These are phyloP conservation scores for Stichopus chloronotus DNA, from an alignment of 35 echinoderm and acorn worm genomes.

Conservation along the genomic window DNA sequence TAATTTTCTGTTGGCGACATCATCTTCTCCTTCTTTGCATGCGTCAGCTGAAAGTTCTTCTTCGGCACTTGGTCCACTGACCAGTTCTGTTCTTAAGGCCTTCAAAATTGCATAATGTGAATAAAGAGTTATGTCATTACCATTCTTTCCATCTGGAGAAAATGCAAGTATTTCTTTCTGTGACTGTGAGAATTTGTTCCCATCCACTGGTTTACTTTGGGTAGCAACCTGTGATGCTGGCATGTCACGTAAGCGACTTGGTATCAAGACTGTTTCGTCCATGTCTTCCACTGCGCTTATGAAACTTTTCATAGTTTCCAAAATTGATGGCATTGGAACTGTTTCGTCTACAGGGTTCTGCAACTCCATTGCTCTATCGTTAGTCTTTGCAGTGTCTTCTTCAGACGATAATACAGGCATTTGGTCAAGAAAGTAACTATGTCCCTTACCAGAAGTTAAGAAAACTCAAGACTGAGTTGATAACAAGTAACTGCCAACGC, in stretches of 20 bases:
- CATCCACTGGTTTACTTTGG: conserved; percentile 1
- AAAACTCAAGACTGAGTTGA: not conserved
- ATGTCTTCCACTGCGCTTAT: conserved; percentile 97
- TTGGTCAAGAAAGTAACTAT: not conserved
- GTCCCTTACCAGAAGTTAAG: not conserved
- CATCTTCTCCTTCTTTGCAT: conserved; percentile 39
- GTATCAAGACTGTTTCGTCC: conserved; percentile 96
- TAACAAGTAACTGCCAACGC: no score
- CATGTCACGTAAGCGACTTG: conserved; percentile 91
- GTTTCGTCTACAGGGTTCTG: not conserved
- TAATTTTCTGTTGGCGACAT: conserved; percentile 34
- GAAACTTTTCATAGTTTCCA: conserved; percentile 95
- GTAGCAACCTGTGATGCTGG: conserved; percentile 22
- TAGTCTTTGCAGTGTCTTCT: not conserved
- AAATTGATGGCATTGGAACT: conserved; percentile 69
- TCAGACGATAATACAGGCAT: conserved; percentile 30
- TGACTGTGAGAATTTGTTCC: not conserved
- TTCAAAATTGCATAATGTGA: conserved; percentile 91
- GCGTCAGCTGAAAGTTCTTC: conserved; percentile 1
- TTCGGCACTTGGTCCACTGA: conserved; percentile 64
- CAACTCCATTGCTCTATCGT: not conserved
- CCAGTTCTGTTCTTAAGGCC: conserved; percentile 88
- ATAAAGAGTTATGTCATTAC: conserved; percentile 70
- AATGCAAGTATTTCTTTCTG: conserved; percentile 20
- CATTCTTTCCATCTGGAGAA: not conserved